These are phyloP conservation scores for Lottia gigantea DNA, from an alignment of 2,888 invertebrate genomes.

Conservation along the genomic window DNA sequence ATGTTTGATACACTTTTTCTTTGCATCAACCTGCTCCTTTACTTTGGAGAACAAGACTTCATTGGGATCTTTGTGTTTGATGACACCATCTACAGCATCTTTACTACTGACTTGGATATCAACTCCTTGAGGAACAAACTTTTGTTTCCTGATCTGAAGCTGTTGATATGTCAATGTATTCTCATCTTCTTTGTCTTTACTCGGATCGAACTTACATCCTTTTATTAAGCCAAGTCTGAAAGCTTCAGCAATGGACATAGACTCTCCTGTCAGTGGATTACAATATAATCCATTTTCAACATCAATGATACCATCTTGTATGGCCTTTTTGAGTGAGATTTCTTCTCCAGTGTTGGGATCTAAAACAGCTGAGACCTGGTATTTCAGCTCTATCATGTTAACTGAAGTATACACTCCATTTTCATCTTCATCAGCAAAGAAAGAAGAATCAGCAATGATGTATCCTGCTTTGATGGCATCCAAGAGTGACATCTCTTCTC, in stretches of 20 bases:
- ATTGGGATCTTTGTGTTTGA: conserved; percentile 41
- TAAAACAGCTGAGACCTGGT: conserved; percentile 45
- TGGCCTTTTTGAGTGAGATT: conserved; percentile 52
- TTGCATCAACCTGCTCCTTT: conserved; percentile 48
- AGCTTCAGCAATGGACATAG: conserved; percentile 55
- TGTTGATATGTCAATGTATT: conserved; percentile 52
- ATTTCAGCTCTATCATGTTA: conserved; percentile 51
- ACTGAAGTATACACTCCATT: conserved; percentile 50
- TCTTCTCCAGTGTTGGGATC: conserved; percentile 55
- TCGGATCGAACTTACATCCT: conserved; percentile 43
- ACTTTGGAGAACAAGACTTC: conserved; percentile 49
- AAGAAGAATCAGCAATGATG: conserved; percentile 68
- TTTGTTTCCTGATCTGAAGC: conserved; percentile 55
- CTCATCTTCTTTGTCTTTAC: conserved; percentile 35
- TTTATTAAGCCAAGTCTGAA: conserved; percentile 55
- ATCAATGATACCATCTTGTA: conserved; percentile 57
- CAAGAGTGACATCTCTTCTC: conserved; percentile 72
- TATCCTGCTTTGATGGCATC: conserved; percentile 80
- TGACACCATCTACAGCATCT: conserved; percentile 41
- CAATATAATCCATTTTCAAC: conserved; percentile 53
- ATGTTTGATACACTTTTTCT: conserved; percentile 46
- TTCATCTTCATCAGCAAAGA: conserved; percentile 38
- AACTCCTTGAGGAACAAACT: conserved; percentile 43
- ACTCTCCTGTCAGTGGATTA: conserved; percentile 57
- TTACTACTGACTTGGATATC: conserved; percentile 26